Percentiles rank a stretch among this genome's conserved stretches.
phyloP scores from a whole-genome alignment of 2,888 invertebrate species.

The Nasonovia ribisnigri region DNA sequence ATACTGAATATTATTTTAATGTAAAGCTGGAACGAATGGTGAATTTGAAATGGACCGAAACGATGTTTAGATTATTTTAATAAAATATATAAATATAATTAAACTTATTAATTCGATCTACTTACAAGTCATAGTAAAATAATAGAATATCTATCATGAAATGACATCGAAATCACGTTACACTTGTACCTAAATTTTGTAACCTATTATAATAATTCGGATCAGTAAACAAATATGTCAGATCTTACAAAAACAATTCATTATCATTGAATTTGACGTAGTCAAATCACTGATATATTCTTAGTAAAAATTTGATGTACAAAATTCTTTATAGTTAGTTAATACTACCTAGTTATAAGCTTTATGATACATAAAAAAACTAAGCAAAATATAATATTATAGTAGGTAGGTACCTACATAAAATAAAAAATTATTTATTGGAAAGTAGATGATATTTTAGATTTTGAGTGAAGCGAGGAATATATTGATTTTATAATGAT shows the following conservation, averaged over 20 bases:
- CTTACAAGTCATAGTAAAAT: conserved; percentile 5
- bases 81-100: conserved; percentile 1
- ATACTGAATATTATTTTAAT: neutral
- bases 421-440: neutral
- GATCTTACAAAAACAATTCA: neutral
- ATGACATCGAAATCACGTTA: neutral
- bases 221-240: conserved; percentile 46
- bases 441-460: neutral
- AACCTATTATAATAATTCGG: neutral
- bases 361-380: neutral
- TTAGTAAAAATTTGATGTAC: neutral
- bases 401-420: neutral
- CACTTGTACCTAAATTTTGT: neutral
- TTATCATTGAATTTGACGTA: neutral
- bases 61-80: neutral
- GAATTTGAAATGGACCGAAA: neutral
- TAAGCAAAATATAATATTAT: neutral
- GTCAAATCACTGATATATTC: neutral
- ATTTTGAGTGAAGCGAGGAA: too few relatives aligned
- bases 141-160: neutral
- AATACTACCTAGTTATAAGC: neutral
- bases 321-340: neutral
- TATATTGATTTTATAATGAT: too few relatives aligned
- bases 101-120: conserved; percentile 1
- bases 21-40: conserved; percentile 1